Evolutionary conservation across 2,888 invertebrate species (phyloP).

Genomic region (Archaeoteleia sp.): DNA sequence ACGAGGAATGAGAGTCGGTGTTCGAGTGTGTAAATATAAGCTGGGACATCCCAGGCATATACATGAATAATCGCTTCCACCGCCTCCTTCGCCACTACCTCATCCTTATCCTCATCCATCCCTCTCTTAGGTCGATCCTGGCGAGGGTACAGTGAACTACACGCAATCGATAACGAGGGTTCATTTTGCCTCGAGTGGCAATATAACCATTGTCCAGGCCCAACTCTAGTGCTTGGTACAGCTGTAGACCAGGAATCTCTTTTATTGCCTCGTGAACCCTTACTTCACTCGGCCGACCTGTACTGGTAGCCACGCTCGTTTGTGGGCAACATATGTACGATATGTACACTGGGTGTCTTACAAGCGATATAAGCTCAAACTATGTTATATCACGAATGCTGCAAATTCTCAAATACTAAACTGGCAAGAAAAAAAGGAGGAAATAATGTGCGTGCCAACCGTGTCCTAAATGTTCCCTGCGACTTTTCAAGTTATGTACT

Average conservation of each 20-base stretch:
- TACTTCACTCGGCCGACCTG: constrained; percentile 24
- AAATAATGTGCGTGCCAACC: too few species aligned
- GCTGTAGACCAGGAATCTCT: constrained; percentile 49
- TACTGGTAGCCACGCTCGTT: constrained; percentile 33
- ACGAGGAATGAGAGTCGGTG: constrained; percentile 17
- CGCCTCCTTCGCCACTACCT: constrained; percentile 41
- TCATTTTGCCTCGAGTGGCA: constrained; percentile 66
- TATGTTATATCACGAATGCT: too few species aligned
- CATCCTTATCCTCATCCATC: constrained; percentile 27
- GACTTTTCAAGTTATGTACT: too few species aligned
- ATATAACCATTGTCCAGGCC: constrained; percentile 66
- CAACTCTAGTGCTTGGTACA: constrained; percentile 51
- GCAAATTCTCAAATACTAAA: too few species aligned
- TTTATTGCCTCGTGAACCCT: constrained; percentile 52
- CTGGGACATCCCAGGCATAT: constrained; percentile 37
- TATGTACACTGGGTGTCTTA: constrained; percentile 32
- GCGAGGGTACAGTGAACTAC: constrained; percentile 52
- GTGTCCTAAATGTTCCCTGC: too few species aligned
- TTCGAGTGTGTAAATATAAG: constrained; percentile 48
- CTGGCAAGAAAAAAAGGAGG: too few species aligned
- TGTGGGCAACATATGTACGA: constrained; percentile 49
- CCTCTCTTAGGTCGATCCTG: constrained; percentile 42
- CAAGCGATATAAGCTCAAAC: too few species aligned
- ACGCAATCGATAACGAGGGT: constrained; percentile 58
- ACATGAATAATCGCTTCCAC: constrained; percentile 47